Evolutionary conservation across 1,140 invertebrate genomes (phyloP).

Genomic region (Agrypnia vestita): DNA sequence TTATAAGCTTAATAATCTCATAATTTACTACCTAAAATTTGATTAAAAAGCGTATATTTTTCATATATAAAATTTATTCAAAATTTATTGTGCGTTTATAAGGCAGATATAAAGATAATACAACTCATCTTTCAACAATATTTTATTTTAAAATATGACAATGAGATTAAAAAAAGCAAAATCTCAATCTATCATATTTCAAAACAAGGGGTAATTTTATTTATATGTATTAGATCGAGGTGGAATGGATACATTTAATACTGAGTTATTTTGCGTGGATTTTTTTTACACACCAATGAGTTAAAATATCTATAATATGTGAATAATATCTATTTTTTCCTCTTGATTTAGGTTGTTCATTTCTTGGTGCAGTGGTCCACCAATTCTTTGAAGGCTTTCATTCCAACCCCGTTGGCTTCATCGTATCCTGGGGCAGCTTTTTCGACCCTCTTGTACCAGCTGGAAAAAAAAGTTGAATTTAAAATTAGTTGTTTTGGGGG

Average conservation of each 20-base stretch:
- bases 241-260: neutral
- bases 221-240: neutral
- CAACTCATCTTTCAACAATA: slow-evolving; percentile 18
- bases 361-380: slow-evolving; percentile 52
- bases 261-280: neutral
- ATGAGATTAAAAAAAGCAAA: slow-evolving; percentile 6
- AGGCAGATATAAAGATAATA: slow-evolving; percentile 22
- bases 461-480: slow-evolving; percentile 61
- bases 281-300: too few species aligned
- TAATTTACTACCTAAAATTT: neutral
- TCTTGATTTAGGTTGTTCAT: slow-evolving; percentile 9
- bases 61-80: slow-evolving; percentile 12
- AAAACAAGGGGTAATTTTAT: neutral
- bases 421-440: slow-evolving; percentile 80
- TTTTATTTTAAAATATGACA: neutral
- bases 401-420: slow-evolving; percentile 79
- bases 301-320: too few species aligned
- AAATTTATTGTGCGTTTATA: neutral
- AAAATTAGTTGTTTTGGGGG: too few species aligned
- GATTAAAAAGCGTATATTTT: too few species aligned
- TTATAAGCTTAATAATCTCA: too few species aligned
- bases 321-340: neutral
- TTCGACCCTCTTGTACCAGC: slow-evolving; percentile 82
- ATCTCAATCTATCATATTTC: neutral
- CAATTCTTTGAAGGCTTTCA: slow-evolving; percentile 72